phyloP scores from a whole-genome alignment of 2,113 vertebrate genomes.

The Ceratotherium simum region DNA sequence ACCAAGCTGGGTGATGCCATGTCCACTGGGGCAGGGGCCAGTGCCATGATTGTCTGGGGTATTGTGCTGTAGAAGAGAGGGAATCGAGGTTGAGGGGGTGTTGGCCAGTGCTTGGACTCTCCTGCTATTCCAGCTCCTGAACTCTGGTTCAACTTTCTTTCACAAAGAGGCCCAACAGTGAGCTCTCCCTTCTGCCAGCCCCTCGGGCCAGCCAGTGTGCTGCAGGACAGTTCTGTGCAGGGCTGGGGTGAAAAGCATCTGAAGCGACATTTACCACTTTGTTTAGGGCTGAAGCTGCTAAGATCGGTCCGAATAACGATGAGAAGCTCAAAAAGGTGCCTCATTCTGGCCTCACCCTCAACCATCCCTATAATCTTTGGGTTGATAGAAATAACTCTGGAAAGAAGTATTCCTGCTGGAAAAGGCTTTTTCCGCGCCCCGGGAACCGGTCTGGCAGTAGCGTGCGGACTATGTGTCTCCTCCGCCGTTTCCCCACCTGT shows the following conservation, averaged over 20 bases:
- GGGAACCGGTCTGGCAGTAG: background rate
- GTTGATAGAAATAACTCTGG: background rate
- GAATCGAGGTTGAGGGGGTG: rapidly evolving
- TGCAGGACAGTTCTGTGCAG: background rate
- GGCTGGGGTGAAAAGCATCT: background rate
- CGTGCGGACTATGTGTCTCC: rapidly evolving
- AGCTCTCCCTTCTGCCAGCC: no score
- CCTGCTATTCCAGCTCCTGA: background rate
- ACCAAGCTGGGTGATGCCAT: background rate
- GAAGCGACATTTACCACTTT: background rate
- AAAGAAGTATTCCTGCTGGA: background rate
- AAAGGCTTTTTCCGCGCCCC: no score
- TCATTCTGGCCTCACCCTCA: background rate
- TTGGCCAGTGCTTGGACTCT: no score
- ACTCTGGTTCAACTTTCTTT: background rate
- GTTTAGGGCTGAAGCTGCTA: background rate
- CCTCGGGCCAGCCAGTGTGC: no score
- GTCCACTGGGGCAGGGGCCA: rapidly evolving
- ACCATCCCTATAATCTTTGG: no score
- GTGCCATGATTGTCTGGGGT: background rate
- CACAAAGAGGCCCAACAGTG: background rate
- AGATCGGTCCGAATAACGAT: background rate
- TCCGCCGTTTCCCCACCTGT: rapidly evolving
- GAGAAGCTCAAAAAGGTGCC: background rate
- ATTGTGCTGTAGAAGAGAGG: background rate